Base-by-base conservation (phyloP, 2,113 vertebrate species). In the Halcyon senegalensis region DNA sequence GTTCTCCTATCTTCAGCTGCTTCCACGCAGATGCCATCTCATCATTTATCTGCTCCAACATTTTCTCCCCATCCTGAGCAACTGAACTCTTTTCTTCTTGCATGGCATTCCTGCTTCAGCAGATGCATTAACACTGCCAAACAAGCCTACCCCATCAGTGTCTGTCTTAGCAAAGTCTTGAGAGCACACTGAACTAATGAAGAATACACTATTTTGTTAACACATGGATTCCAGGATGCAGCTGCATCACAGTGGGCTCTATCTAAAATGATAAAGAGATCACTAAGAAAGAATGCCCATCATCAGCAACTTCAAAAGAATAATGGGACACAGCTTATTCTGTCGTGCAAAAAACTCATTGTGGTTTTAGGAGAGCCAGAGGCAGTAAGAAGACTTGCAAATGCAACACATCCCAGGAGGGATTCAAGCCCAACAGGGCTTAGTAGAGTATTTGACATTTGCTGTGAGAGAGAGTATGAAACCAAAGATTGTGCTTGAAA, bases 1-100 rank as follows among this genome's bases (percentile, higher is more conserved):
- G 96, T 74, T 96, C 87, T 94, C 87, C 87, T 67, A 85, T 89
- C 90, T 96, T 96, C 93, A 94, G 84, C 92, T 93, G 85, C 90
- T 96, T 96, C 94, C 92, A 95, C 63, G 86, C 75, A 93, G 84
- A 84, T 92, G 90, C 92, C 96, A 95, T 86, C 79, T 97, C 90
- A 95, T 97, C 67, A 93, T 93, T 96, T 96, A 86, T 94, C 63
- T 95, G 68, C 78, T 96, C 50, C 93, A 93, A 59, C 78, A 88
- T 86, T 88, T 96, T 94, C 69, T 92, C 56, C 50, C n/a, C 28
- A 70, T 63, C 55, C 78, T 94, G 77, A 91, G 39, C 56, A 96
- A 91, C 66, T 31, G 78, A 91, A 69, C 35, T 66, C 43, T 58
- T 90, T 83, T 92, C 89, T 94, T 96, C 93, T 87, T 89, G 74